phyloP scores from a whole-genome alignment of 2,888 invertebrate species.

The Lasioglossum figueresi region DNA sequence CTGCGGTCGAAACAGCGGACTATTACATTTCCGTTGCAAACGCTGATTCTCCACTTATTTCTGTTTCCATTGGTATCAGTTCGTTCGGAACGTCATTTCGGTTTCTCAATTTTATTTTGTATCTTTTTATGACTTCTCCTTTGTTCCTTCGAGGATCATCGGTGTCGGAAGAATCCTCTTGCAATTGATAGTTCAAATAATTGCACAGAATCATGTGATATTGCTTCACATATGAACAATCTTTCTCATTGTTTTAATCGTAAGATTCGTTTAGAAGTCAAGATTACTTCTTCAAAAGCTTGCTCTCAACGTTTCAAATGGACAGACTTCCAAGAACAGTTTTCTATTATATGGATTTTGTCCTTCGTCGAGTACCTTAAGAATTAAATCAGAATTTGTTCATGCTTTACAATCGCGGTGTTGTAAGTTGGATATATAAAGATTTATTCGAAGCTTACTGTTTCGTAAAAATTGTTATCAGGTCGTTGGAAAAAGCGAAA shows the following conservation, averaged over 20 bases:
- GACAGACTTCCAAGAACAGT: not conserved
- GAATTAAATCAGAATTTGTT: not conserved
- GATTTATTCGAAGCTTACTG: no score
- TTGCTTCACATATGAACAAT: not conserved
- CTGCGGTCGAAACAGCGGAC: not conserved
- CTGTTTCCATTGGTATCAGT: not conserved
- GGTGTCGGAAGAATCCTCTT: not conserved
- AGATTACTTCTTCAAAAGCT: not conserved
- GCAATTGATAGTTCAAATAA: not conserved
- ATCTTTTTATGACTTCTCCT: no score
- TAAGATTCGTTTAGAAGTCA: not conserved
- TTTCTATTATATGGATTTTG: not conserved
- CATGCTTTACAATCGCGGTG: no score
- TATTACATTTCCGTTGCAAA: not conserved
- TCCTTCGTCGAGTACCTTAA: not conserved
- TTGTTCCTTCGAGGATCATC: not conserved
- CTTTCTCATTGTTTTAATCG: not conserved
- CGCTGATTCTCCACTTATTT: not conserved
- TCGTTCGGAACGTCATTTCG: no score
- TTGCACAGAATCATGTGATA: slow-evolving; percentile 30
- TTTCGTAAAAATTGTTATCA: no score
- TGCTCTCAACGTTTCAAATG: not conserved
- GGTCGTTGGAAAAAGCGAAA: no score
- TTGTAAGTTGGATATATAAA: no score
- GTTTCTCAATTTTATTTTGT: no score